phyloP scores from a whole-genome alignment of 2,113 vertebrate species.

The Ibidorhyncha struthersii region DNA sequence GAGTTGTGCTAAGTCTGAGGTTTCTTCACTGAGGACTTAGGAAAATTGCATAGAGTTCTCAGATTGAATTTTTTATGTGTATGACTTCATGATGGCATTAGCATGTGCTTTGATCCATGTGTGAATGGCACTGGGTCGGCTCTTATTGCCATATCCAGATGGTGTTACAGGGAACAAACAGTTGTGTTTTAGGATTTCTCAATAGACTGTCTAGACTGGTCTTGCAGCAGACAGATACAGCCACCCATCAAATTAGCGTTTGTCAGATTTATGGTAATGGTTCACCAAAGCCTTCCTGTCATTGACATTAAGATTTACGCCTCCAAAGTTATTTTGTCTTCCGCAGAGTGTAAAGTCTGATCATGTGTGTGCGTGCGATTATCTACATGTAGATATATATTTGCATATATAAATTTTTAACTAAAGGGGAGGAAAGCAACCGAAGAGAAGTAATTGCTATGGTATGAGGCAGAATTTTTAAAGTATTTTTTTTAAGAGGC shows the following conservation, averaged over 20 bases:
- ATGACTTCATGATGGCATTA: conserved; percentile 87
- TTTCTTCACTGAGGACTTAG: conserved; percentile 82
- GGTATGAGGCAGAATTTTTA: conserved; percentile 43
- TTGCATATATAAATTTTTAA: conserved; percentile 43
- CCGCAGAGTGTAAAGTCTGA: conserved; percentile 76
- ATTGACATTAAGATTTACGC: conserved; percentile 98
- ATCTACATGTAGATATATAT: conserved; percentile 38
- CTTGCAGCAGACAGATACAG: conserved; percentile 99
- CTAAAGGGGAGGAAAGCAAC: conserved; percentile 18
- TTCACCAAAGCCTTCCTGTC: conserved; percentile 98
- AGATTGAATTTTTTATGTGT: conserved; percentile 88
- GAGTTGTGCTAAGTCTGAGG: conserved; percentile 77
- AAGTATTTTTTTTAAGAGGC: conserved; percentile 29
- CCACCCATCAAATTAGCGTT: conserved; percentile 99
- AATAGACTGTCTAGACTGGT: conserved; percentile 99
- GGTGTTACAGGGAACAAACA: conserved; percentile 96
- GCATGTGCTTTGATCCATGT: conserved; percentile 88
- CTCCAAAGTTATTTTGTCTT: conserved; percentile 82
- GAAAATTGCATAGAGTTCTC: conserved; percentile 83
- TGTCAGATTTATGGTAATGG: conserved; percentile 99
- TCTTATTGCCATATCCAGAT: conserved; percentile 98
- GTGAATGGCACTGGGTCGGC: conserved; percentile 90
- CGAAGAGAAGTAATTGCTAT: conserved; percentile 61
- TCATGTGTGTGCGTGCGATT: conserved; percentile 37
- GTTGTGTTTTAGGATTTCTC: conserved; percentile 95